Conservation (phyloP, 2,113 vertebrate species). For the Trematomus loennbergii region DNA sequence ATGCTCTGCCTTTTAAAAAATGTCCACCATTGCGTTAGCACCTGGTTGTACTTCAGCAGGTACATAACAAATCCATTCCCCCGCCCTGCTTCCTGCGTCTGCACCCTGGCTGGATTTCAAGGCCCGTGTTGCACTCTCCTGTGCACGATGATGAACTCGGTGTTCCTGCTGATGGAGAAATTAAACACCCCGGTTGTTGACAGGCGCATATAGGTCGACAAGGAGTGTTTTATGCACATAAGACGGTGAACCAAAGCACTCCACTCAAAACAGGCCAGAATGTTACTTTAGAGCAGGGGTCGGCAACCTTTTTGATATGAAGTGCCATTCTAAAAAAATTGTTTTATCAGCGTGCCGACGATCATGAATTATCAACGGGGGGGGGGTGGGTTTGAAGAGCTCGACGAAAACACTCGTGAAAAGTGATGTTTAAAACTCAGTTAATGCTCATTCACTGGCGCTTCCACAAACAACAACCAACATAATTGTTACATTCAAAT, state of each 20-base stretch:
- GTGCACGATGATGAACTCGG: conserved; percentile 40
- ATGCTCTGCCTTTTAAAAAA: conserved; percentile 33
- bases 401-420: too few relatives aligned
- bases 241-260: conserved; percentile 14
- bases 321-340: too few relatives aligned
- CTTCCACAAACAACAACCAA: too few relatives aligned
- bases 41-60: conserved; percentile 50
- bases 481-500: too few relatives aligned
- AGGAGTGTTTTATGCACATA: conserved; percentile 8
- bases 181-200: conserved; percentile 26
- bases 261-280: not conserved
- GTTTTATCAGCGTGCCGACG: too few relatives aligned
- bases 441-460: too few relatives aligned
- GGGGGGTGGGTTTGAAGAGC: too few relatives aligned
- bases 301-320: too few relatives aligned
- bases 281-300: not conserved
- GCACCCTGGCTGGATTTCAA: conserved; percentile 15
- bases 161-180: conserved; percentile 44
- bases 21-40: conserved; percentile 18
- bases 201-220: not conserved
- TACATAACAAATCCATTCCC: conserved; percentile 68
- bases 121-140: conserved; percentile 18
- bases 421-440: too few relatives aligned
- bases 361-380: too few relatives aligned
- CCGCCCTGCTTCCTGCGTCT: conserved; percentile 30